Evolutionary conservation across 2,113 vertebrate genomes (phyloP).

Genomic region (Corvus moneduloides): DNA sequence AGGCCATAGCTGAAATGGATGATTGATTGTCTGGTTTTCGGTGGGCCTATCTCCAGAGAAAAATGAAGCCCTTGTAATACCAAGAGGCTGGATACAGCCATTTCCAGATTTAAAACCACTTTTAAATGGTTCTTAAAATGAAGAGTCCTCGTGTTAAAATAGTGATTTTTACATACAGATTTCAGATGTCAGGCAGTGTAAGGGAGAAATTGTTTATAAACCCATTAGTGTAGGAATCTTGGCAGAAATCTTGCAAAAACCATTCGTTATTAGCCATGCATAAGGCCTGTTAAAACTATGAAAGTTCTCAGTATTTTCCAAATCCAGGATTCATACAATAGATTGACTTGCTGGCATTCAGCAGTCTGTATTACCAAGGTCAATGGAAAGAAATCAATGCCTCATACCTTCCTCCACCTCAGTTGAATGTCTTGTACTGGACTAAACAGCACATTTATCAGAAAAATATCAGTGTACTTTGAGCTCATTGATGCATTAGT

Average conservation of each 20-base stretch:
- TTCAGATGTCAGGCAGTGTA: neutral
- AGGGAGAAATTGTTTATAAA: neutral
- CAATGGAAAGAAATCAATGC: neutral
- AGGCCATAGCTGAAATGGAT: neutral
- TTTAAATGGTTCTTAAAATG: neutral
- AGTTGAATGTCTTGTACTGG: conserved; percentile 45
- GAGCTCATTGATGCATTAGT: conserved; percentile 7
- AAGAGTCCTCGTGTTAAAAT: neutral
- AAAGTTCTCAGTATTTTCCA: neutral
- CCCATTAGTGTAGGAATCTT: neutral
- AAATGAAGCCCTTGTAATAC: neutral
- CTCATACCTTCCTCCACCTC: neutral
- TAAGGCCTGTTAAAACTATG: neutral
- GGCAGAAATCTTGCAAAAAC: neutral
- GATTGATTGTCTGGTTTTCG: neutral
- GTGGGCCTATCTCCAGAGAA: neutral
- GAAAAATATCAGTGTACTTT: conserved; percentile 41
- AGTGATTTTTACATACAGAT: neutral
- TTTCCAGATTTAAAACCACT: neutral
- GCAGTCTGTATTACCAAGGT: neutral
- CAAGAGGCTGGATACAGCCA: neutral
- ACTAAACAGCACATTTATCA: conserved; percentile 61
- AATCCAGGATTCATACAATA: neutral
- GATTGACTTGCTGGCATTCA: neutral
- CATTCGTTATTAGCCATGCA: neutral